Conservation (phyloP, 2,113 vertebrate species). For the Pristiophorus japonicus region DNA sequence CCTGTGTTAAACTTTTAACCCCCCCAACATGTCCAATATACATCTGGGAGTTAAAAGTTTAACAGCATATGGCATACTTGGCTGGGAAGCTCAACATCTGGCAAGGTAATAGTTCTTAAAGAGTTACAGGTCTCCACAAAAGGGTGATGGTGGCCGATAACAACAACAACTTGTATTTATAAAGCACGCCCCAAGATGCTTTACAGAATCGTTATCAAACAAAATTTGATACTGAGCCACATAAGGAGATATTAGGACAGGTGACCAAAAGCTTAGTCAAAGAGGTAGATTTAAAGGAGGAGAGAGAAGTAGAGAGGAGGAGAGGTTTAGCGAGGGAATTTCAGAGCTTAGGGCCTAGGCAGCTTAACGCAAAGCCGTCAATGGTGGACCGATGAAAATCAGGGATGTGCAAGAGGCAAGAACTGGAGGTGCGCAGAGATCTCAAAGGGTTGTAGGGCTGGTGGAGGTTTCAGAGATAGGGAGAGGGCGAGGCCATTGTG, state of each 20-base stretch:
- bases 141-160: neutral
- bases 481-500: neutral
- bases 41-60: too few species aligned
- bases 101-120: neutral
- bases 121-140: neutral
- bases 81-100: neutral
- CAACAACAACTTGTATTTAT: neutral
- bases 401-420: neutral
- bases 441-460: neutral
- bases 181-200: too few species aligned
- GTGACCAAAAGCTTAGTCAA: neutral
- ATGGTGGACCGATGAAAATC: neutral
- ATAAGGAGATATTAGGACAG: too few species aligned
- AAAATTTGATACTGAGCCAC: too few species aligned
- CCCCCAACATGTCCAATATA: too few species aligned
- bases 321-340: neutral
- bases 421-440: neutral
- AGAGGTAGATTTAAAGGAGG: neutral
- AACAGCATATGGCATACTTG: neutral
- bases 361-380: neutral
- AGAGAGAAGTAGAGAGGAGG: neutral
- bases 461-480: neutral
- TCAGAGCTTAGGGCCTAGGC: neutral
- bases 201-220: too few species aligned
- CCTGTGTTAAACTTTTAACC: neutral